phyloP scores from a whole-genome alignment of 2,797 vertebrate species.

The Stomatorhinus walkeri region DNA sequence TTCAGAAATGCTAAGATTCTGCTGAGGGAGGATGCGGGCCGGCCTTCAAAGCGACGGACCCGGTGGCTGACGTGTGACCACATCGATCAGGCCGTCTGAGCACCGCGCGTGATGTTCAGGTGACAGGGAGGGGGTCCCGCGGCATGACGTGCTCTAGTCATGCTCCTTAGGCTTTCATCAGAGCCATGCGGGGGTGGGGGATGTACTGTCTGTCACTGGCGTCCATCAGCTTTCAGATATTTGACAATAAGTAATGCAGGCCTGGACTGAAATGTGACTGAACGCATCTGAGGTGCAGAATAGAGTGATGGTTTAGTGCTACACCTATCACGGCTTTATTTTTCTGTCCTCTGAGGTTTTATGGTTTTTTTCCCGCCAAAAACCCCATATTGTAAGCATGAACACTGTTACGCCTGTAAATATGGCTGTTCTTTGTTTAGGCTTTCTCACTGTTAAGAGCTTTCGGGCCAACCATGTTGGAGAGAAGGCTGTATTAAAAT shows the following conservation, averaged over 20 bases:
- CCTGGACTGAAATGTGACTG: background rate
- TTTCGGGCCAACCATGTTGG: background rate
- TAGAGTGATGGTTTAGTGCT: background rate
- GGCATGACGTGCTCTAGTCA: background rate
- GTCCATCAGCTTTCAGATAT: background rate
- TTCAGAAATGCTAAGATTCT: background rate
- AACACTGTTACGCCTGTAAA: background rate
- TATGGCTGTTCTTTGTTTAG: background rate
- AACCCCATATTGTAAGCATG: background rate
- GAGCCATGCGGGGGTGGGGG: background rate
- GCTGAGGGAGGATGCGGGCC: background rate
- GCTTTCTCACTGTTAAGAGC: background rate
- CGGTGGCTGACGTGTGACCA: background rate
- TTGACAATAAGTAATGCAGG: background rate
- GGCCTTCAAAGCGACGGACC: background rate
- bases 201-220: background rate
- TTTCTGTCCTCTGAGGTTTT: background rate
- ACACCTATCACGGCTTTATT: background rate
- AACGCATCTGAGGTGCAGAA: background rate
- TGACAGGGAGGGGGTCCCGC: background rate
- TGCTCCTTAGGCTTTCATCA: background rate
- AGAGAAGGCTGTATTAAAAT: background rate
- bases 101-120: background rate
- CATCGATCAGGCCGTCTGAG: background rate
- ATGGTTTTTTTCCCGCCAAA: background rate